phyloP scores from a whole-genome alignment of 2,113 vertebrate genomes.

The Eolophus roseicapilla region DNA sequence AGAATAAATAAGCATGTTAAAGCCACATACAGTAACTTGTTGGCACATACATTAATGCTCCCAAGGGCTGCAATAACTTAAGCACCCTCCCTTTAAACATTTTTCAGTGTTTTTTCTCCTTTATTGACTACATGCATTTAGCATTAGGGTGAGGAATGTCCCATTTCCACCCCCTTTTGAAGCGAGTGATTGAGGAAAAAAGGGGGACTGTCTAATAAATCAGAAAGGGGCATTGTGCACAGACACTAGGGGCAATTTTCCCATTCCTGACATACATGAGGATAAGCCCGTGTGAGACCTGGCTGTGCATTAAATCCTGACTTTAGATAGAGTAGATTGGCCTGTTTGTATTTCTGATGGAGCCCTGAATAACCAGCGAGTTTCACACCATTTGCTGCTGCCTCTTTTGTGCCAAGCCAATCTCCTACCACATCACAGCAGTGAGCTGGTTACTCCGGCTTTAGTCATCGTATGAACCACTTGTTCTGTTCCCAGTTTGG shows the following conservation, averaged over 20 bases:
- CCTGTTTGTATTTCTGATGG: neutral
- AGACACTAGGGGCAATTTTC: neutral
- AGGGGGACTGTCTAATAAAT: slow-evolving; percentile 47
- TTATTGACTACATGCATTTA: slow-evolving; percentile 71
- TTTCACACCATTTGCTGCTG: neutral
- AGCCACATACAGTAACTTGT: slow-evolving; percentile 69
- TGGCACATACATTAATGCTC: slow-evolving; percentile 71
- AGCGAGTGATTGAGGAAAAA: slow-evolving; percentile 49
- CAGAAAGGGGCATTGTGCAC: slow-evolving; percentile 35
- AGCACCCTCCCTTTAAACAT: slow-evolving; percentile 60
- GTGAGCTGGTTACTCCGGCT: neutral
- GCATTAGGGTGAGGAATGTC: slow-evolving; percentile 64
- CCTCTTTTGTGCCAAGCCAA: neutral
- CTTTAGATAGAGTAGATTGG: neutral
- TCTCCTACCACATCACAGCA: neutral
- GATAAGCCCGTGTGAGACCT: neutral
- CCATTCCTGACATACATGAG: neutral
- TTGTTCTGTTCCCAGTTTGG: neutral
- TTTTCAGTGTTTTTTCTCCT: slow-evolving; percentile 54
- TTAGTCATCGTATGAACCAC: neutral
- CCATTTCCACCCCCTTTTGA: slow-evolving; percentile 61
- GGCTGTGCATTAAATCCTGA: neutral
- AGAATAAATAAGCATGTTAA: slow-evolving; percentile 68
- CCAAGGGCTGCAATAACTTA: slow-evolving; percentile 68
- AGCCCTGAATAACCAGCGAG: neutral